These are phyloP conservation scores for Corynorhinus townsendii DNA, from an alignment of 2,113 vertebrate species.

Conservation along the genomic window DNA sequence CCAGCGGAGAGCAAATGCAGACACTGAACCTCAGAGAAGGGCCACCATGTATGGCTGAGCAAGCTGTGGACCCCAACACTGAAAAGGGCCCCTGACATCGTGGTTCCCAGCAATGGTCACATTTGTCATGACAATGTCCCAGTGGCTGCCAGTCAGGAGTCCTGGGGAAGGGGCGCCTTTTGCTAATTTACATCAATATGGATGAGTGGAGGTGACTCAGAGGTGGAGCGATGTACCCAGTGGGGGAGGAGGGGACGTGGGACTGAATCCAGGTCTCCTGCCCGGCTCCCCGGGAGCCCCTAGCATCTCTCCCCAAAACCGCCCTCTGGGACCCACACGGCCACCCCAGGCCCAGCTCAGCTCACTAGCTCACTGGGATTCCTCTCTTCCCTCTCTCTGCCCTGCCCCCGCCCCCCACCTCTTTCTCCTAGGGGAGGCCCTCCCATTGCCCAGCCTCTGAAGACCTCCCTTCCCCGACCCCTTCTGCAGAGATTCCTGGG, in stretches of 20 bases:
- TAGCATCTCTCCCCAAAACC: background rate
- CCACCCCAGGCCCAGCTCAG: background rate
- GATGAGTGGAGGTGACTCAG: background rate
- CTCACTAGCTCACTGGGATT: background rate
- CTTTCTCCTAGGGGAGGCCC: background rate
- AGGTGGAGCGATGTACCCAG: background rate
- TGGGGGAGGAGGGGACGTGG: background rate
- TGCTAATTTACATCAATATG: background rate
- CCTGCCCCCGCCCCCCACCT: background rate
- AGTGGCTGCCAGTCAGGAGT: background rate
- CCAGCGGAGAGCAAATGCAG: background rate
- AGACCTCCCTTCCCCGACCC: background rate
- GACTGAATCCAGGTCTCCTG: background rate
- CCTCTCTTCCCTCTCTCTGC: background rate
- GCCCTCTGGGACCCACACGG: background rate
- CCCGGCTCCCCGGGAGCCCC: background rate
- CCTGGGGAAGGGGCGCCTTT: background rate
- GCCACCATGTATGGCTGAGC: background rate
- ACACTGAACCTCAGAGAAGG: background rate
- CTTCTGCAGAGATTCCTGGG: background rate
- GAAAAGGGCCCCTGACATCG: rapidly evolving
- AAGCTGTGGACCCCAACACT: rapidly evolving
- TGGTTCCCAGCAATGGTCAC: rapidly evolving
- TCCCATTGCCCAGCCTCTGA: background rate
- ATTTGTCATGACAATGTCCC: too few species aligned